Base-by-base conservation (phyloP, 2,888 invertebrate genomes). In the Tenthredo scrophulariae region DNA sequence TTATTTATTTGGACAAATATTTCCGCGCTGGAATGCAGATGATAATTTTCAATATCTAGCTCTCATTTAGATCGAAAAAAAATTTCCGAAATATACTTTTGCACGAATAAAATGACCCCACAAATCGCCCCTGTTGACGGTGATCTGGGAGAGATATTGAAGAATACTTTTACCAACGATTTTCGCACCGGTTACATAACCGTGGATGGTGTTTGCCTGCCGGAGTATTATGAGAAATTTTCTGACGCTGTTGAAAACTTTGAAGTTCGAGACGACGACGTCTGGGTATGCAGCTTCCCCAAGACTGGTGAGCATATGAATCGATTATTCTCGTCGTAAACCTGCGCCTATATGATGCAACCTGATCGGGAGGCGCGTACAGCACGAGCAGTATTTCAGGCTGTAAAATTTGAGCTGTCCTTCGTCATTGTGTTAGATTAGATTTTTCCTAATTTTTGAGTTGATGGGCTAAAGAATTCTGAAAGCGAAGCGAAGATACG, bases 281-380 rank as follows among this genome's bases (percentile, higher is more conserved):
- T 95, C 43, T 95, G 95, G 94, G 93, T 95, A 1, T 94, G 94
- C 87, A 94, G 94, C 88, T 95, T 94, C 91, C 95, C 95, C 0
- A 95, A 95, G 92, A 94, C 94, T 84, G 95, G 95, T 95, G 91
- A 91, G 87, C 84, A 74, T 75, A n/a, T 22, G 5, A 67, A 46
- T 15, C 46, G 2, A 29, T 72, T 80, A 43, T 80, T 74, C 1
- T 13, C 2, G 5, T 62, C 77, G 58, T 84, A 43, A 62, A n/a
- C 22, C 54, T 54, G 10, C 62, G 62, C 62, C 26, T 62, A 0
- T 62, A 26, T 62, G 26, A 26, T 26, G 62, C 26, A 62, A 62
- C 62, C 26, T 26, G 62, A 13, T 62, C 62, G 9, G 9, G 10
- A 26, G 9, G 13, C 2, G 10, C 26, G 62, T 62, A 26, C n/a